phyloP scores from a whole-genome alignment of 2,797 vertebrate genomes.

The Dermochelys coriacea region DNA sequence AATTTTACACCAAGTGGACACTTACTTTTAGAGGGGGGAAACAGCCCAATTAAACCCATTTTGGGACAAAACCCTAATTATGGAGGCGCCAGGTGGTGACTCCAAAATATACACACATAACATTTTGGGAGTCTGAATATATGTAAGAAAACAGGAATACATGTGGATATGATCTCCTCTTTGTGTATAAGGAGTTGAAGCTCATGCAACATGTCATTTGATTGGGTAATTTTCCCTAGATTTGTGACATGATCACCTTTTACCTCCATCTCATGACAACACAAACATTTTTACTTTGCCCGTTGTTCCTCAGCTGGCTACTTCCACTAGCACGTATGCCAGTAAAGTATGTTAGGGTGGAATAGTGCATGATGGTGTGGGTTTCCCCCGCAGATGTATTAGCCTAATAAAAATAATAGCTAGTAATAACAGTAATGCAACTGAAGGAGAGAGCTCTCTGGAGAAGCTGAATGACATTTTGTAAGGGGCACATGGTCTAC shows the following conservation, averaged over 20 bases:
- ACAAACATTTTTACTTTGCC: not conserved
- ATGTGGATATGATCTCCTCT: not conserved
- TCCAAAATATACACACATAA: rapidly evolving
- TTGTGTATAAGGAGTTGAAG: not conserved
- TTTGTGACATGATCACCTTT: not conserved
- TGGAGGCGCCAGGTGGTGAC: not conserved
- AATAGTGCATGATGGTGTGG: not conserved
- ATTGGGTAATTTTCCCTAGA: not conserved
- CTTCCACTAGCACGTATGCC: not conserved
- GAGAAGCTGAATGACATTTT: constrained; percentile 4
- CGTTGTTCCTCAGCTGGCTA: not conserved
- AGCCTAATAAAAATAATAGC: not conserved
- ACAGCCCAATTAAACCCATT: not conserved
- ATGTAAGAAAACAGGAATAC: not conserved
- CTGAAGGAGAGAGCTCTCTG: not conserved
- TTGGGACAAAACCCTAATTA: not conserved
- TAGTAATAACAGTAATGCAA: not conserved
- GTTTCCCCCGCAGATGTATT: not conserved
- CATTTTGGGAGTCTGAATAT: not conserved
- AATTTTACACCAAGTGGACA: not conserved
- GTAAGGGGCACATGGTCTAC: not conserved
- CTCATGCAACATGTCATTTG: not conserved
- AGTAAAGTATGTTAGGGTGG: not conserved
- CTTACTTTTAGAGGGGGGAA: not conserved
- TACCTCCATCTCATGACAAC: not conserved